A percentile compares a stretch with the other conserved stretches of the same genome.
These are phyloP conservation scores for Parnassius smintheus DNA, from an alignment of 2,888 invertebrate genomes.

Conservation along the genomic window DNA sequence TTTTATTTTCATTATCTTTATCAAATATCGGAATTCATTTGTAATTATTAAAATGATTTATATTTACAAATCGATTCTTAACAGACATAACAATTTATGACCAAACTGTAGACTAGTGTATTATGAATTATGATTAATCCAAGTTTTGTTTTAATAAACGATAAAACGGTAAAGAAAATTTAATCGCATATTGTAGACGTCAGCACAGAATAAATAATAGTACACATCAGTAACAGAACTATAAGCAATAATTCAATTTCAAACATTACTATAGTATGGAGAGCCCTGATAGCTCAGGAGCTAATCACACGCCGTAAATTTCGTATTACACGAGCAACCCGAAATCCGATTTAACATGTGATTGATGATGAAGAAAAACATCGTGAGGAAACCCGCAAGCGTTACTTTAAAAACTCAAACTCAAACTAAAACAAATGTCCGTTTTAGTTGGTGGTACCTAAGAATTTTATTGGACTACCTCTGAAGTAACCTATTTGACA, in stretches of 20 bases:
- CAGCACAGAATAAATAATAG: no score
- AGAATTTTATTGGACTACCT: no score
- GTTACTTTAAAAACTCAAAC: no score
- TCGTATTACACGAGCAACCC: no score
- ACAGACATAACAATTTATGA: conserved; percentile 8
- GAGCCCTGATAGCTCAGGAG: not conserved
- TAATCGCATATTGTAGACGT: not conserved
- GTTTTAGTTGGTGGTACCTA: no score
- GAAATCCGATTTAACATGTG: no score
- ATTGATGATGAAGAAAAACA: no score
- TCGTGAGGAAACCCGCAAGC: not conserved
- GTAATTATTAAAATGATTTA: conserved; percentile 12
- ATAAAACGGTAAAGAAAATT: conserved; percentile 10
- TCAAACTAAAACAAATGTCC: no score
- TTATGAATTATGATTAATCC: conserved; percentile 3
- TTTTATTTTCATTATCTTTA: not conserved
- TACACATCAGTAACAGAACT: not conserved
- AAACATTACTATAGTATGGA: not conserved
- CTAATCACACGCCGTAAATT: no score
- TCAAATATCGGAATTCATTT: not conserved
- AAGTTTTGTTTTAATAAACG: conserved; percentile 4
- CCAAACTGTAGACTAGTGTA: conserved; percentile 1
- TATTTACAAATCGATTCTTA: conserved; percentile 2
- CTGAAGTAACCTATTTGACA: no score
- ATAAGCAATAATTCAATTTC: conserved; percentile 11